Evolutionary conservation across 2,797 vertebrate species (phyloP), one percentile per base, ranked within the genome.

Genomic region (Falco novaeseelandiae): DNA sequence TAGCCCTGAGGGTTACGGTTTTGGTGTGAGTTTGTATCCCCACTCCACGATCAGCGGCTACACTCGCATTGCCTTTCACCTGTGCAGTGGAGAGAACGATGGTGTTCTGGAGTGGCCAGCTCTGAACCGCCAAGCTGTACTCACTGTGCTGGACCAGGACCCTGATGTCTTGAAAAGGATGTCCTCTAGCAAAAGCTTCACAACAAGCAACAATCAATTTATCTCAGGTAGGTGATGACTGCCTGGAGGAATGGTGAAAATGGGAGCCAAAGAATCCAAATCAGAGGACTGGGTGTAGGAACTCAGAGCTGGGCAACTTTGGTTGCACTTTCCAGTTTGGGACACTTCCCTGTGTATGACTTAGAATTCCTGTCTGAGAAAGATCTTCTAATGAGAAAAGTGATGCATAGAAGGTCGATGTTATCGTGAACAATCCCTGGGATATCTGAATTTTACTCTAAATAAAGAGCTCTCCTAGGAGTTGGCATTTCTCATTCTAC

Each of bases 141-240:
- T 99, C 54, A 98, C 99, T 2, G 97, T 99, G 65, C 98, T 99
- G 67, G 99, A 99, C 96, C 99, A 99, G 95, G 98, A 99, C 81
- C 98, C 99, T 0, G 98, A 99, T 3, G 79, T 98, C 62, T 97
- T 95, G 55, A 93, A 98, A 19, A 98, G 99, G 97, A 99, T 99
- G 99, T 99, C 99, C 27, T 96, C 99, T 0, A 99, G 98, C 69
- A 97, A 95, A 85, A 99, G 98, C 94, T 98, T 99, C 65, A 99
- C 99, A 4, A 99, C 99, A 63, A 98, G 97, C 79, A 67, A 30
- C 76, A 18, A 42, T 14, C 96, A 98, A 0, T 2, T 97, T 15
- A 38, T 3, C 63, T 5, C 91, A 94, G 69, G 98, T 98, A 72
- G 63, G 97, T 32, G 3, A 12, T 46, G 15, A 30, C 42, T 78